Conservation (phyloP, 2,797 vertebrate species). For the Semaprochilodus insignis region DNA sequence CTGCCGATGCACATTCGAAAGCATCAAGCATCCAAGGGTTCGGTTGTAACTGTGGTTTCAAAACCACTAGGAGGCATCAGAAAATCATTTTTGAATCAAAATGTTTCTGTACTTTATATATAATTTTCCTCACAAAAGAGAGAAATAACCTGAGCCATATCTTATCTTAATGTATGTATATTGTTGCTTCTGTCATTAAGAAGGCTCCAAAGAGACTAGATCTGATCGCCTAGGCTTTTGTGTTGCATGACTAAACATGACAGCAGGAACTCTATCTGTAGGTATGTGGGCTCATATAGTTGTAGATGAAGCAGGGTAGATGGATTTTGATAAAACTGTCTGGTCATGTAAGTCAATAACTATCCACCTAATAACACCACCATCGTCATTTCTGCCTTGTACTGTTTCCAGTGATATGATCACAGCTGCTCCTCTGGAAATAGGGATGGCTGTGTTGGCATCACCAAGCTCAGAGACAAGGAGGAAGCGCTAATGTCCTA, state of each 20-base stretch:
- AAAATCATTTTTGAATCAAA: slow-evolving; percentile 45
- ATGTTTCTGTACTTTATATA: slow-evolving; percentile 7
- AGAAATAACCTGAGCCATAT: slow-evolving; percentile 38
- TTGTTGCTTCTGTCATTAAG: slow-evolving; percentile 11
- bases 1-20: background rate
- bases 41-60: slow-evolving; percentile 18
- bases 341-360: slow-evolving; percentile 4
- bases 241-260: slow-evolving; percentile 9
- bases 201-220: background rate
- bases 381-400: slow-evolving; percentile 37
- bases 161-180: slow-evolving; percentile 21
- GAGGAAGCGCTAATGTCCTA: slow-evolving; percentile 28
- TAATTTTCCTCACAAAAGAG: slow-evolving; percentile 5
- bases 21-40: slow-evolving; percentile 1
- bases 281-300: slow-evolving; percentile 36
- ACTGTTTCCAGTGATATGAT: slow-evolving; percentile 62
- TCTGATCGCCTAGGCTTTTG: slow-evolving; percentile 24
- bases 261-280: background rate
- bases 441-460: slow-evolving; percentile 43
- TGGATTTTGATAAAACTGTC: slow-evolving; percentile 17
- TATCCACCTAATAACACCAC: slow-evolving; percentile 14
- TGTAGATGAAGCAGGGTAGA: background rate
- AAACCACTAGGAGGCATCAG: slow-evolving; percentile 43
- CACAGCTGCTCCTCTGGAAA: slow-evolving; percentile 47
- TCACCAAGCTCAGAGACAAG: slow-evolving; percentile 30